Conservation (phyloP, 1,140 invertebrate genomes). For the Ceratosolen fusciceps region DNA sequence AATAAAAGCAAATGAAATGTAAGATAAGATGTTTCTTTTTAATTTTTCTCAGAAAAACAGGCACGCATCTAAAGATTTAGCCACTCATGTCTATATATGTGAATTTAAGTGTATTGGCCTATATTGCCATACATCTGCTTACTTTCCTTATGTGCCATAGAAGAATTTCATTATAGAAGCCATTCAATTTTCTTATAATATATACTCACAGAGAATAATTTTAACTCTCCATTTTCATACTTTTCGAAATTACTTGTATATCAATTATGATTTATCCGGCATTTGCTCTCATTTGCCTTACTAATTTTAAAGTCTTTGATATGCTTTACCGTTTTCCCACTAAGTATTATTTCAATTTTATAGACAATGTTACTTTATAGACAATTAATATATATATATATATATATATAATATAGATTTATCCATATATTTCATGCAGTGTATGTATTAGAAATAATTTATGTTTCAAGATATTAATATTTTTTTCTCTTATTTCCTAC, state of each 20-base stretch:
- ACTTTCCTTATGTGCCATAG: slow-evolving; percentile 42
- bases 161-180: slow-evolving; percentile 37
- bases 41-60: not conserved
- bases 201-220: slow-evolving; percentile 28
- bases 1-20: not conserved
- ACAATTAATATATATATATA: too few relatives aligned
- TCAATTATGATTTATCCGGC: not conserved
- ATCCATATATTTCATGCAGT: too few relatives aligned
- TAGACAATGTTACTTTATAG: too few relatives aligned
- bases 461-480: too few relatives aligned
- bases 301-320: not conserved
- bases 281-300: not conserved
- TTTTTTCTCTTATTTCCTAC: too few relatives aligned
- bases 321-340: too few relatives aligned
- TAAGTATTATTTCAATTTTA: too few relatives aligned
- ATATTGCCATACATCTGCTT: slow-evolving; percentile 1
- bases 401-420: too few relatives aligned
- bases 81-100: not conserved
- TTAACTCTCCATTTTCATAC: slow-evolving; percentile 46
- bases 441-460: too few relatives aligned
- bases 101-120: not conserved
- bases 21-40: not conserved
- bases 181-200: slow-evolving; percentile 21
- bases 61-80: not conserved
- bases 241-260: not conserved